Evolutionary conservation across 2,113 vertebrate genomes (phyloP).

Genomic region (Ameiurus melas): DNA sequence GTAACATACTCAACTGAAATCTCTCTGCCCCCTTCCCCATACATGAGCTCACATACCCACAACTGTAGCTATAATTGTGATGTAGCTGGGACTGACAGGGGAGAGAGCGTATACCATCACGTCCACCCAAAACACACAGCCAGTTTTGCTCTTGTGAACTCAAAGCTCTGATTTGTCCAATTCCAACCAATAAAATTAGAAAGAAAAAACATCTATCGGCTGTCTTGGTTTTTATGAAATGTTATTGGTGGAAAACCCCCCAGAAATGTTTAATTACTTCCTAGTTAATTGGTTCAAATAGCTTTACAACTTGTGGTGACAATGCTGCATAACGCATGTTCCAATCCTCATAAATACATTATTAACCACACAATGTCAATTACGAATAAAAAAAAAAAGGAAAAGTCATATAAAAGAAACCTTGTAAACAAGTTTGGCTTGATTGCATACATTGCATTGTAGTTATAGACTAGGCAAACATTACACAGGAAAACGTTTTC

Average conservation of each 20-base stretch:
- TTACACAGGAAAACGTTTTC: not conserved
- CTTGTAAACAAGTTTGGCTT: not conserved
- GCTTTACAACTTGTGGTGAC: not conserved
- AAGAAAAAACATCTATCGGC: not conserved
- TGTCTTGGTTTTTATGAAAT: not conserved
- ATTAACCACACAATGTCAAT: not conserved
- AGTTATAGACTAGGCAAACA: not conserved
- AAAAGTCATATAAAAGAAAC: not conserved
- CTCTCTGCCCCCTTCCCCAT: not conserved
- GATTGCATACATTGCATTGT: not conserved
- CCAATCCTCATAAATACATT: not conserved
- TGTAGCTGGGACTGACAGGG: not conserved
- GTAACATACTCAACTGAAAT: not conserved
- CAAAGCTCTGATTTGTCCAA: not conserved
- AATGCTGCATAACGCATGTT: not conserved
- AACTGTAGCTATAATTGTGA: too few relatives aligned
- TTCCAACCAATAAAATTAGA: not conserved
- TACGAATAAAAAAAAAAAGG: not conserved
- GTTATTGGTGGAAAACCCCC: too few relatives aligned
- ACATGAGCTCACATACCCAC: not conserved
- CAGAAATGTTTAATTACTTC: not conserved
- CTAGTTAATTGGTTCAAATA: not conserved
- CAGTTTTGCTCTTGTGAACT: not conserved
- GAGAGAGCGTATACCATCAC: too few relatives aligned
- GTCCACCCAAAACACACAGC: not conserved